A percentile compares a stretch with the other conserved stretches of the same genome.
Conservation (phyloP, 1,140 invertebrate genomes). For the Diabrotica virgifera region DNA sequence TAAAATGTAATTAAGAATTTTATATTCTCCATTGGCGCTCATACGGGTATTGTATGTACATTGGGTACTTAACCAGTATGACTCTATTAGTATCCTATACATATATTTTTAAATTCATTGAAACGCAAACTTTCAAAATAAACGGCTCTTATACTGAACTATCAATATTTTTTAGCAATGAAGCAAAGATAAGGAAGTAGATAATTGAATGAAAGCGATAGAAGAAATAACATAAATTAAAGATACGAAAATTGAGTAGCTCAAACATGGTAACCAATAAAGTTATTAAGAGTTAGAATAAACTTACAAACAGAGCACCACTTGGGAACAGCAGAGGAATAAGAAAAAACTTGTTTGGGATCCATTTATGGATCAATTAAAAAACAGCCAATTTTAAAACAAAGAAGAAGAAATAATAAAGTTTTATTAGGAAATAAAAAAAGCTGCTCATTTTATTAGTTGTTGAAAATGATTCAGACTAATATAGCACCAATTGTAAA, state of each 20-base stretch:
- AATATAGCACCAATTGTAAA: constrained; percentile 28
- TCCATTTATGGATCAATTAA: constrained; percentile 22
- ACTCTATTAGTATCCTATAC: no score
- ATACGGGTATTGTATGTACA: no score
- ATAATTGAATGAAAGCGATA: constrained; percentile 71
- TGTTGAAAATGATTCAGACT: constrained; percentile 11
- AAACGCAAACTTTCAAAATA: no score
- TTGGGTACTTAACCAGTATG: no score
- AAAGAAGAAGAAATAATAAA: constrained; percentile 22
- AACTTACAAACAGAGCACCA: constrained; percentile 55
- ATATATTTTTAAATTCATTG: no score
- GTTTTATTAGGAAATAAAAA: constrained; percentile 20
- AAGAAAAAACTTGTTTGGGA: constrained; percentile 24
- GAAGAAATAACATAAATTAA: constrained; percentile 75
- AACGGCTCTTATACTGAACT: no score
- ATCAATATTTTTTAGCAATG: constrained; percentile 58
- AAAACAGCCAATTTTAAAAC: constrained; percentile 14
- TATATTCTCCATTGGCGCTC: no score
- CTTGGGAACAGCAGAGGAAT: constrained; percentile 6
- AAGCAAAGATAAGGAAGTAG: constrained; percentile 73
- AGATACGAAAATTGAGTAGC: constrained; percentile 65
- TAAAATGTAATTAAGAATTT: no score
- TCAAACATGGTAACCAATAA: constrained; percentile 61
- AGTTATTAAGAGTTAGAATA: constrained; percentile 63
- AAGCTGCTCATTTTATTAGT: constrained; percentile 17